Percentiles rank a stretch among this genome's conserved stretches.
Evolutionary conservation across 1,140 invertebrate species (phyloP).

Genomic region (Leptestheria dahalacensis): DNA sequence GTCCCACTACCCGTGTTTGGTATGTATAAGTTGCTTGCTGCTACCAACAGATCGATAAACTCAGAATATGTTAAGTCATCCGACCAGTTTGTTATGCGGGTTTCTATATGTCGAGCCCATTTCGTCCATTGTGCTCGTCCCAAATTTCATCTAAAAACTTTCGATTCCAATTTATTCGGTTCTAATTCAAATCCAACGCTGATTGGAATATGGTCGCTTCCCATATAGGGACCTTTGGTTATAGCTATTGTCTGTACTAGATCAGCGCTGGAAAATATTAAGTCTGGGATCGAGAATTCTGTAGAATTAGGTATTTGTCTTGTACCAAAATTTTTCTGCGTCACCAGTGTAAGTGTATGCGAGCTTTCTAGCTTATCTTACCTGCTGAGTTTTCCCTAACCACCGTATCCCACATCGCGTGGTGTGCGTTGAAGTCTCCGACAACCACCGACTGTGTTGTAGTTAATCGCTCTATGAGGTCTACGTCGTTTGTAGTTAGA

Average conservation of each 20-base stretch:
- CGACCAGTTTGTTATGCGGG: neutral
- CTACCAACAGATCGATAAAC: neutral
- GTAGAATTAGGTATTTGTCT: no score
- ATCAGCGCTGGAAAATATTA: neutral
- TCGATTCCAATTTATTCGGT: neutral
- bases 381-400: neutral
- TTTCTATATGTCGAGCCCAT: neutral
- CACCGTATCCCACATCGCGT: neutral
- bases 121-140: neutral
- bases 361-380: neutral
- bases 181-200: neutral
- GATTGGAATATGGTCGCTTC: neutral
- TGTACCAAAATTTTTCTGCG: no score
- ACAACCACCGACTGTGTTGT: neutral
- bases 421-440: neutral
- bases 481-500: neutral
- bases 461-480: neutral
- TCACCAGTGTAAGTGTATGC: no score
- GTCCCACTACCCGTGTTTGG: no score
- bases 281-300: no score
- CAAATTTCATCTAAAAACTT: neutral
- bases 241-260: neutral
- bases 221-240: neutral
- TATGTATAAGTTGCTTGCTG: neutral
- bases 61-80: neutral